Percentiles rank a stretch among this genome's conserved stretches.
phyloP scores from a whole-genome alignment of 1,140 invertebrate genomes.

The Heliconius eleuchia region DNA sequence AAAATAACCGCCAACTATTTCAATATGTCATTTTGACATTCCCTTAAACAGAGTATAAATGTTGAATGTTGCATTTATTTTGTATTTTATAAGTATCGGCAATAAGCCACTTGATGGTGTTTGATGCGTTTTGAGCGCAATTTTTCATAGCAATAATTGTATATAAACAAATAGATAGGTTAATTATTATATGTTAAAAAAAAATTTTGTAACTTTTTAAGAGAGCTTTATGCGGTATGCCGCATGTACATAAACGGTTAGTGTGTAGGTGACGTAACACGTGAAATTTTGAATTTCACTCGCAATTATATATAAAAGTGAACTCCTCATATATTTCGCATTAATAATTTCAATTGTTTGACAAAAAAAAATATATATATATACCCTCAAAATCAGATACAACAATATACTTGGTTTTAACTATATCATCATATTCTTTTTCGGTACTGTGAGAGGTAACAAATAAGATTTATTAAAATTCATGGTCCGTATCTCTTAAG shows the following conservation, averaged over 20 bases:
- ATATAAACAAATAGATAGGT: slow-evolving; percentile 77
- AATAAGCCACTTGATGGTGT: slow-evolving; percentile 64
- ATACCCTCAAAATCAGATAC: not conserved
- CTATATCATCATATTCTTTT: not conserved
- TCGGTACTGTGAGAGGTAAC: not conserved
- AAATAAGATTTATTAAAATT: slow-evolving; percentile 5
- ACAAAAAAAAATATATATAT: too few species aligned
- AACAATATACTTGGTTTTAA: not conserved
- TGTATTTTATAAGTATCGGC: slow-evolving; percentile 46
- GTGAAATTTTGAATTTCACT: slow-evolving; percentile 77
- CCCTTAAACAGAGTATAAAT: slow-evolving; percentile 40
- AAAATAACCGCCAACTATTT: not conserved
- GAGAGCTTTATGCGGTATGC: slow-evolving; percentile 76
- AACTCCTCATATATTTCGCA: slow-evolving; percentile 32
- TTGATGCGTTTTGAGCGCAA: slow-evolving; percentile 73
- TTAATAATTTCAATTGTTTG: not conserved
- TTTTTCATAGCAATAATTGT: slow-evolving; percentile 79
- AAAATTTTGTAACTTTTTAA: slow-evolving; percentile 77
- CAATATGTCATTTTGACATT: not conserved
- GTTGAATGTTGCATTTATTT: slow-evolving; percentile 32
- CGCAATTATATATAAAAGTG: slow-evolving; percentile 39
- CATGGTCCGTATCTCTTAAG: not conserved
- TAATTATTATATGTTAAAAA: slow-evolving; percentile 78
- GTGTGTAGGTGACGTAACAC: slow-evolving; percentile 52
- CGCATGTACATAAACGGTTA: slow-evolving; percentile 70